A percentile compares a stretch with the other conserved stretches of the same genome.
These are phyloP conservation scores for Leptestheria dahalacensis DNA, from an alignment of 1,140 invertebrate species.

Conservation along the genomic window DNA sequence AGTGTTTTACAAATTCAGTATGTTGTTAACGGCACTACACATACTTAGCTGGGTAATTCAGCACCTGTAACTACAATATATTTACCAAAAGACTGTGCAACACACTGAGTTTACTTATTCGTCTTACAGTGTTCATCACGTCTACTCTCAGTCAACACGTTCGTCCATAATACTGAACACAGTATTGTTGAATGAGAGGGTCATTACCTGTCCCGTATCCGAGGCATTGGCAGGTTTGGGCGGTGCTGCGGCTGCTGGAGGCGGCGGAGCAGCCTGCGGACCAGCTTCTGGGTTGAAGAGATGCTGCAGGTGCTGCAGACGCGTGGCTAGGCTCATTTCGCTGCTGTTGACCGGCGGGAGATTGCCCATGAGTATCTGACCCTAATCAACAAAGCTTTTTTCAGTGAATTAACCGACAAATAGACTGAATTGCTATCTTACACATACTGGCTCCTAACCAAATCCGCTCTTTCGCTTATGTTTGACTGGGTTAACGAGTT, in stretches of 20 bases:
- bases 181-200: too few relatives aligned
- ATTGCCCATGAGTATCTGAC: slow-evolving; percentile 7
- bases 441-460: too few relatives aligned
- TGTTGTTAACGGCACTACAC: neutral
- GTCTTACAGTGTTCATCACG: too few relatives aligned
- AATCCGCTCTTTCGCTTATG: too few relatives aligned
- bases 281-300: slow-evolving; percentile 10
- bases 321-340: slow-evolving; percentile 11
- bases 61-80: neutral
- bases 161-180: too few relatives aligned
- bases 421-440: neutral
- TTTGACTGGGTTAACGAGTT: too few relatives aligned
- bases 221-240: neutral
- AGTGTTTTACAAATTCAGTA: too few relatives aligned
- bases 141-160: too few relatives aligned
- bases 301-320: slow-evolving; percentile 16
- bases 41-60: neutral
- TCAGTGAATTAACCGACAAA: too few relatives aligned
- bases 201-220: slow-evolving; percentile 12
- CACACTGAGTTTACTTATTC: too few relatives aligned
- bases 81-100: too few relatives aligned
- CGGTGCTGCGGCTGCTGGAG: neutral
- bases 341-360: slow-evolving; percentile 5
- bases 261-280: neutral
- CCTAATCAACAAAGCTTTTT: neutral